phyloP scores from a whole-genome alignment of 2,113 vertebrate species.

The Myotis lucifugus region DNA sequence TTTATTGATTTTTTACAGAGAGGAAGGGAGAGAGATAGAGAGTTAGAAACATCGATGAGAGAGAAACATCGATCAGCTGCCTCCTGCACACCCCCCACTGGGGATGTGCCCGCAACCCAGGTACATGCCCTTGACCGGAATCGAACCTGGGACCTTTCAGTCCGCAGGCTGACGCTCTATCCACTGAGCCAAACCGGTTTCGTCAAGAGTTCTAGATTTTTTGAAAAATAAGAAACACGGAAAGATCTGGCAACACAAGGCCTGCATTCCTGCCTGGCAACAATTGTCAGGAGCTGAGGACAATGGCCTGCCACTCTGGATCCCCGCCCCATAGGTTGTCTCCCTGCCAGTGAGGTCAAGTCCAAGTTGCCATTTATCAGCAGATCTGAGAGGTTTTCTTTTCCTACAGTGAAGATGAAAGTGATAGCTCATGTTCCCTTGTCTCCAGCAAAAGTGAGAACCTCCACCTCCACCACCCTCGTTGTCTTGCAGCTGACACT shows the following conservation, averaged over 20 bases:
- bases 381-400: background rate
- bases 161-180: too few relatives aligned
- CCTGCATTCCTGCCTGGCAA: background rate
- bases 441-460: background rate
- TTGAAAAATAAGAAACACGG: background rate
- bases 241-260: background rate
- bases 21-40: too few relatives aligned
- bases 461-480: too few relatives aligned
- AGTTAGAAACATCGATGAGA: too few relatives aligned
- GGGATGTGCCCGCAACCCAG: too few relatives aligned
- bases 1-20: too few relatives aligned
- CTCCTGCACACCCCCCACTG: too few relatives aligned
- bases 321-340: background rate
- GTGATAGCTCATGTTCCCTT: background rate
- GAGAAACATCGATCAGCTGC: too few relatives aligned
- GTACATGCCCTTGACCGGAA: too few relatives aligned
- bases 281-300: background rate
- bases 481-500: background rate
- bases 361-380: background rate
- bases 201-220: background rate
- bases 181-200: too few relatives aligned
- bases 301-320: background rate
- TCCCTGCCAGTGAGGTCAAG: background rate
- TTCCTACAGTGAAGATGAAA: background rate
- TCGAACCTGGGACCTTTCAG: too few relatives aligned